Conservation (phyloP, 2,888 invertebrate genomes). For the Hydriomena furcata region DNA sequence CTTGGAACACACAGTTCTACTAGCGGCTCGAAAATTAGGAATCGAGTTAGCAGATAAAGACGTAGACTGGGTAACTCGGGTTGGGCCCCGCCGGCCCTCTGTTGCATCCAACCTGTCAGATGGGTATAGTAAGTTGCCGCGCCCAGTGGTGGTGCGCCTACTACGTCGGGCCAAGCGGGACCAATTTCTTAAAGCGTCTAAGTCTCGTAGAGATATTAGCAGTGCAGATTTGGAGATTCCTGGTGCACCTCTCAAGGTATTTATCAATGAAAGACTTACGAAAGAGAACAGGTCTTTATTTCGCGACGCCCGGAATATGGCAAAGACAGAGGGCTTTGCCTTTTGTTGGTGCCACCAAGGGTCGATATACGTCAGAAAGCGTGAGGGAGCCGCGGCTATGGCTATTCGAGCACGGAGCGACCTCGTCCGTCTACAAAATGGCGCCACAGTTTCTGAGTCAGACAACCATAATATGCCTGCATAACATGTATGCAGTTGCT, state of each 20-base stretch:
- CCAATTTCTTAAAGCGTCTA: not conserved
- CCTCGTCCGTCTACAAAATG: not conserved
- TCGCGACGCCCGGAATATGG: not conserved
- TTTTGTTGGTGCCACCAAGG: slow-evolving; percentile 1
- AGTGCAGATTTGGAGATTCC: slow-evolving; percentile 2
- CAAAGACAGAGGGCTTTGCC: not conserved
- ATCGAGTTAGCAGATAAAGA: slow-evolving; percentile 1
- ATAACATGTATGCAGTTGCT: too few species aligned
- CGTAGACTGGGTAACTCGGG: slow-evolving; percentile 7
- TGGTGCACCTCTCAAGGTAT: slow-evolving; percentile 1
- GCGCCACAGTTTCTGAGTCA: not conserved
- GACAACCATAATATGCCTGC: not conserved
- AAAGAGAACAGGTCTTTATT: not conserved
- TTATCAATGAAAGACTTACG: not conserved
- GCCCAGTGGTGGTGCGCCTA: slow-evolving; percentile 1
- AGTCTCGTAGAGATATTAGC: not conserved
- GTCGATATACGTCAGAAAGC: not conserved
- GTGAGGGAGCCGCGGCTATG: not conserved
- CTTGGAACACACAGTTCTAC: not conserved
- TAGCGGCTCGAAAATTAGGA: slow-evolving; percentile 5
- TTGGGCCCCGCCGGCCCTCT: not conserved
- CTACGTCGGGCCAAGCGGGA: not conserved
- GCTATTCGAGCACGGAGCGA: not conserved
- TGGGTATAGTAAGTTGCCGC: not conserved
- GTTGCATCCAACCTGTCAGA: not conserved